phyloP scores from a whole-genome alignment of 2,888 invertebrate genomes.

The Hyposoter dolosus region DNA sequence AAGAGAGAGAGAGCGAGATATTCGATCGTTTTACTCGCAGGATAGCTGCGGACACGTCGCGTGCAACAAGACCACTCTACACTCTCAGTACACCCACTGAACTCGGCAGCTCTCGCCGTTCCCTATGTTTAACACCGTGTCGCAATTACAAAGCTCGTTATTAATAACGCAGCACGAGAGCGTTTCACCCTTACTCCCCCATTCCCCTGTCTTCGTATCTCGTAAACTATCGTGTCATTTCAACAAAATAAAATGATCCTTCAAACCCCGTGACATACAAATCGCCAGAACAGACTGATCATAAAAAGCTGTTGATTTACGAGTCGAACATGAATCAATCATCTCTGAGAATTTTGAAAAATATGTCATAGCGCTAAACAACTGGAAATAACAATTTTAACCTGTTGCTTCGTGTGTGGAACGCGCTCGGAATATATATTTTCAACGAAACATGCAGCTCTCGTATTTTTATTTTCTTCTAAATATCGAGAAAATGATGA shows the following conservation, averaged over 20 bases:
- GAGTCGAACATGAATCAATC: neutral
- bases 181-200: slow-evolving; percentile 19
- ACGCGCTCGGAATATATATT: neutral
- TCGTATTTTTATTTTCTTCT: neutral
- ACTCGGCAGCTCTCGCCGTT: slow-evolving; percentile 41
- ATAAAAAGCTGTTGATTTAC: neutral
- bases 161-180: slow-evolving; percentile 70
- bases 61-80: slow-evolving; percentile 61
- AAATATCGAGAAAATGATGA: neutral
- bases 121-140: slow-evolving; percentile 72
- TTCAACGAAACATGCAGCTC: neutral
- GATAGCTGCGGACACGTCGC: slow-evolving; percentile 63
- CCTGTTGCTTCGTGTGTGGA: neutral
- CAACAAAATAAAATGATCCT: slow-evolving; percentile 12
- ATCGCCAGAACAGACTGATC: neutral
- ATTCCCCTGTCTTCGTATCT: slow-evolving; percentile 13
- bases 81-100: slow-evolving; percentile 65
- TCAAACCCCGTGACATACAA: slow-evolving; percentile 4
- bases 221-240: slow-evolving; percentile 21
- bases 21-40: slow-evolving; percentile 51
- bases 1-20: slow-evolving; percentile 15
- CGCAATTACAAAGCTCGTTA: slow-evolving; percentile 73
- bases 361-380: neutral
- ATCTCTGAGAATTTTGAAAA: neutral
- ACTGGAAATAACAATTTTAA: neutral